Evolutionary conservation across 2,888 invertebrate genomes (phyloP).

Genomic region (Tenthredo scrophulariae): DNA sequence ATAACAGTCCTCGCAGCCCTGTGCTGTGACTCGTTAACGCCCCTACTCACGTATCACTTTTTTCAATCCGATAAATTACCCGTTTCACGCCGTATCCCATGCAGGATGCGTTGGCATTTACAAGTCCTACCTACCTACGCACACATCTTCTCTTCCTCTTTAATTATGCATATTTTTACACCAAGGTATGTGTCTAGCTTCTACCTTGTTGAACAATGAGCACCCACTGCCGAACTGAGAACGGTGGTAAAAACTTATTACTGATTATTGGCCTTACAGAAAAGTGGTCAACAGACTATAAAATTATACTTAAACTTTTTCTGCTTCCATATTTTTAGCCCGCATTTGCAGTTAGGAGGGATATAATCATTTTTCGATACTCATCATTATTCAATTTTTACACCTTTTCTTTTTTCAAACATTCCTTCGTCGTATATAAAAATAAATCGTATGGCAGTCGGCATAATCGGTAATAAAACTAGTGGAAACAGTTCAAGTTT

Average conservation of each 20-base stretch:
- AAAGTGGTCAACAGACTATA: constrained; percentile 27
- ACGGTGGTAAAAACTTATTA: not conserved
- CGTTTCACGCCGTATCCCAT: constrained; percentile 31
- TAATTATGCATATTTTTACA: constrained; percentile 6
- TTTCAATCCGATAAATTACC: constrained; percentile 50
- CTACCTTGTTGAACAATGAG: not conserved
- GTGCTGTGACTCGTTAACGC: constrained; percentile 49
- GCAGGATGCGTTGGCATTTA: constrained; percentile 5
- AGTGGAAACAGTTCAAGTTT: not conserved
- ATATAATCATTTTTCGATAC: too few species aligned
- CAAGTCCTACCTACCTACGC: not conserved
- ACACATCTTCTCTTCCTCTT: not conserved
- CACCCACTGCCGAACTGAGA: not conserved
- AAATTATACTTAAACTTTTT: not conserved
- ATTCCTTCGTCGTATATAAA: not conserved
- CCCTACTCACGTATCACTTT: constrained; percentile 49
- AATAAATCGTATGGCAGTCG: not conserved
- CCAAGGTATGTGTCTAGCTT: not conserved
- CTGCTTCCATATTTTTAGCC: not conserved
- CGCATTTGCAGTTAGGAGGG: not conserved
- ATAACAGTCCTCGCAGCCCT: constrained; percentile 69
- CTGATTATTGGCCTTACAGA: not conserved
- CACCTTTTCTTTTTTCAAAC: too few species aligned
- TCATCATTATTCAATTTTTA: too few species aligned
- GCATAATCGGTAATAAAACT: not conserved